Percentiles rank a stretch among this genome's conserved stretches.
Conservation (phyloP, 2,113 vertebrate species). For the Varanus komodoensis region DNA sequence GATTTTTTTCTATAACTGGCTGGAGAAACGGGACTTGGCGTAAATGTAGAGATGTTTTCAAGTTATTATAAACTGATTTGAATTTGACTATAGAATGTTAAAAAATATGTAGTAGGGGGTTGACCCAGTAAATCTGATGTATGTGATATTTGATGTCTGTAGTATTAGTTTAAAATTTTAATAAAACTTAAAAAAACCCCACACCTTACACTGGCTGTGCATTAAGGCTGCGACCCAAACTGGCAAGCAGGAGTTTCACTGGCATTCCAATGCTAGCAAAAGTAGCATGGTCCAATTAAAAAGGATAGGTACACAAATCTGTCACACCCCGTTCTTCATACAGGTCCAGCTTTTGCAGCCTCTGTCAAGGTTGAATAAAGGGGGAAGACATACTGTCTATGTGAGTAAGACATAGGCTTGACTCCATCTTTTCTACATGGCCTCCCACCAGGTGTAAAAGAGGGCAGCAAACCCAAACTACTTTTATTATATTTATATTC, state of each 20-base stretch:
- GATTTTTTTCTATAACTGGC: too few species aligned
- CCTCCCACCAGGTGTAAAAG: background rate
- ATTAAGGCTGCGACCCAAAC: conserved; percentile 29
- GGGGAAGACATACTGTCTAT: background rate
- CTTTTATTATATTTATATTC: too few species aligned
- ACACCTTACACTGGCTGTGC: too few species aligned
- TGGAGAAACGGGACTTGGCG: too few species aligned
- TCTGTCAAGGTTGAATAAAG: background rate
- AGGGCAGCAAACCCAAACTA: background rate
- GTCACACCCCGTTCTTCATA: background rate
- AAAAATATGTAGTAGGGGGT: too few species aligned
- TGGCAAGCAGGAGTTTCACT: conserved; percentile 20
- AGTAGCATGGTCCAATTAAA: conserved; percentile 29
- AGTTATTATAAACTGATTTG: too few species aligned
- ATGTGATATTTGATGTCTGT: too few species aligned
- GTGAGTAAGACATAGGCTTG: background rate
- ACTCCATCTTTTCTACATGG: background rate
- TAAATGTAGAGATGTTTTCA: too few species aligned
- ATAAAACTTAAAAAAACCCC: too few species aligned
- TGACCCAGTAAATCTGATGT: too few species aligned
- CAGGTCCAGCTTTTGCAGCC: background rate
- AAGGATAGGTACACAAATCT: conserved; percentile 5
- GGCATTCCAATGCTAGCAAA: conserved; percentile 35
- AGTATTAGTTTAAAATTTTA: too few species aligned
- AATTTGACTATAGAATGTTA: too few species aligned